Evolutionary conservation across 2,113 vertebrate genomes (phyloP), one percentile per base, ranked within the genome.

Genomic region (Anthoscopus minutus): DNA sequence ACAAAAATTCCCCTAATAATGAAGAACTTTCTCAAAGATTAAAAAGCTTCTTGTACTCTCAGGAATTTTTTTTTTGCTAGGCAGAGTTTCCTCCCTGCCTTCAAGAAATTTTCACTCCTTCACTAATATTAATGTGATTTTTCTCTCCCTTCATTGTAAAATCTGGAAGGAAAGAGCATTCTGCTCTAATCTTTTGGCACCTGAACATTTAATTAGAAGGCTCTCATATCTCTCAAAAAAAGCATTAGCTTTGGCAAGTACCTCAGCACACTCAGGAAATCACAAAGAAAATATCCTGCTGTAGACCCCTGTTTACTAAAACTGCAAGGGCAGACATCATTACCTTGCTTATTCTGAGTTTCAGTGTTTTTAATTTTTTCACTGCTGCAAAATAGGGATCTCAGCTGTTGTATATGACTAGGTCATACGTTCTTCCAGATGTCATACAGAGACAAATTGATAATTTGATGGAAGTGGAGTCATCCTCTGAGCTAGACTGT

Each of bases 201-300:
- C 28, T 72, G 37, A 73, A 77, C 27, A 66, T 94, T 91, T 93
- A 86, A 91, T 86, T 95, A 82, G 91, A 95, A 92, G 10, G 9
- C 24, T 85, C 38, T 58, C 5, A 4, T 54, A 38, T 58, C 42
- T 64, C 45, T 61, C 25, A 77, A 86, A 33, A 86, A 91, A 87
- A 76, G 7, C 9, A 90, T 80, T 66, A 91, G 31, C 30, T 87
- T 91, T 93, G 95, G 78, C 70, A 53, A 81, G 27, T 65, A 61
- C 50, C 48, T 61, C 73, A 91, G 61, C 3, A 6, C 24, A 69
- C 10, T 45, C n/a, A 69, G 81, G 50, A 96, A 95, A 72, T 62
- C 61, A 66, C 70, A 60, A 85, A 85, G 48, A 69, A 93, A 67
- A 87, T 87, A 65, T 28, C 21, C 6, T 74, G 25, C 40, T 91